Evolutionary conservation across 2,113 vertebrate species (phyloP).

Genomic region (Mustela lutreola): DNA sequence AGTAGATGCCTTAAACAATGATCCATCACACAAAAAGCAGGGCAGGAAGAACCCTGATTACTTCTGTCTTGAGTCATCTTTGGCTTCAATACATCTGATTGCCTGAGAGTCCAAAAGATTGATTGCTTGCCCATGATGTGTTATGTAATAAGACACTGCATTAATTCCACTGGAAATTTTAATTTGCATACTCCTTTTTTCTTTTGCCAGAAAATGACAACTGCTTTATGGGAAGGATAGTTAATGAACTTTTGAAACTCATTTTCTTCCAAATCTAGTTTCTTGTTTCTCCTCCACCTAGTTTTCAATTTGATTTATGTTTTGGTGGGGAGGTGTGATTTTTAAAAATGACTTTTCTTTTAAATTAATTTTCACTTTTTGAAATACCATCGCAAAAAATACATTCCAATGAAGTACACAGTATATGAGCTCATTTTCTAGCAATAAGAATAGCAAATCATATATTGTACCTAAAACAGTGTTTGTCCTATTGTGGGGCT

Average conservation of each 20-base stretch:
- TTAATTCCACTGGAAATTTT: slow-evolving; percentile 46
- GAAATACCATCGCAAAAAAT: background rate
- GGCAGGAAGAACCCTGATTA: background rate
- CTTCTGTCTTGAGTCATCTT: slow-evolving; percentile 52
- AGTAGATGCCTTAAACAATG: slow-evolving; percentile 30
- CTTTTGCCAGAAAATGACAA: slow-evolving; percentile 2
- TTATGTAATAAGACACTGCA: slow-evolving; percentile 31
- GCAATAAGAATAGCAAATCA: background rate
- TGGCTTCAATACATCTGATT: slow-evolving; percentile 55
- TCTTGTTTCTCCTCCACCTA: background rate
- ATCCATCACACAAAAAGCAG: background rate
- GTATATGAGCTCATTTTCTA: background rate
- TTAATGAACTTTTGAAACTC: slow-evolving; percentile 26
- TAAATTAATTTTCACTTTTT: background rate
- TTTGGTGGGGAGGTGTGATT: background rate
- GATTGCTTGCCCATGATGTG: background rate
- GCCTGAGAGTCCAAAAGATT: background rate
- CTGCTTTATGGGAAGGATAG: background rate
- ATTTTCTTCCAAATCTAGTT: background rate
- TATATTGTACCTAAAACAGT: background rate
- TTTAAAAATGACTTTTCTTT: background rate
- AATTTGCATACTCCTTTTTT: slow-evolving; percentile 7
- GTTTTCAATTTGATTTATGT: slow-evolving; percentile 8
- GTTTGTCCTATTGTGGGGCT: background rate
- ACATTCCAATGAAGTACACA: background rate